Evolutionary conservation across 2,113 vertebrate genomes (phyloP), one percentile per base, ranked within the genome.

Genomic region (Erythrolamprus reginae): DNA sequence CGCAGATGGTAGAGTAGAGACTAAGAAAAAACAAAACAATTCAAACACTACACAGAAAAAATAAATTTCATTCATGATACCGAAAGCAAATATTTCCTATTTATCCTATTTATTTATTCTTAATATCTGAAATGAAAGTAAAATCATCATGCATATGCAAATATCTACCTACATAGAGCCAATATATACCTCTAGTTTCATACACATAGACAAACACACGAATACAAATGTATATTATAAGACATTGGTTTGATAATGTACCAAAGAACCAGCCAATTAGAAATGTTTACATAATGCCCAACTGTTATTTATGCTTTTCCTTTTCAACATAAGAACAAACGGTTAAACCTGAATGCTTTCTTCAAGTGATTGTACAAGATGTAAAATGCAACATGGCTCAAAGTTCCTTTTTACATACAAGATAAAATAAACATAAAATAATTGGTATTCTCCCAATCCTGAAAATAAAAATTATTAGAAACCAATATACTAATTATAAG

Each of bases 1-100:
- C 92, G 70, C 87, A 95, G 93, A 26, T 53, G 95, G 86, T 86
- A 88, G 82, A 56, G 94, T 96, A 92, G 89, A 89, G 47, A 85
- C 95, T 96, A 94, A 84, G 13, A 70, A 94, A 96, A 93, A 95
- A 84, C 95, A 89, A 94, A 94, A 94, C 15, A 56, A 92, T 82
- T 88, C 15, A 28, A 8, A 82, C 52, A 82, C 85, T 0, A 1
- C 91, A 88, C 1, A 2, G 0, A 52, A 70, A 23, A 90, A 70
- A 28, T 50, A 10, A 8, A 0, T 23, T 88, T 47, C 53, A 90
- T 3, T 33, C 0, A 88, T 92, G n/a, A 4, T 65, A 84, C 26
- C 84, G 33, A 53, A 86, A 6, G 0, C 0, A 3, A 0, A 42
- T 61, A 87, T 38, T 91, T 4, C 7, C 28, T 61, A 70, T 91